Evolutionary conservation across 2,113 vertebrate species (phyloP).

Genomic region (Ophthalmolycus amberensis): DNA sequence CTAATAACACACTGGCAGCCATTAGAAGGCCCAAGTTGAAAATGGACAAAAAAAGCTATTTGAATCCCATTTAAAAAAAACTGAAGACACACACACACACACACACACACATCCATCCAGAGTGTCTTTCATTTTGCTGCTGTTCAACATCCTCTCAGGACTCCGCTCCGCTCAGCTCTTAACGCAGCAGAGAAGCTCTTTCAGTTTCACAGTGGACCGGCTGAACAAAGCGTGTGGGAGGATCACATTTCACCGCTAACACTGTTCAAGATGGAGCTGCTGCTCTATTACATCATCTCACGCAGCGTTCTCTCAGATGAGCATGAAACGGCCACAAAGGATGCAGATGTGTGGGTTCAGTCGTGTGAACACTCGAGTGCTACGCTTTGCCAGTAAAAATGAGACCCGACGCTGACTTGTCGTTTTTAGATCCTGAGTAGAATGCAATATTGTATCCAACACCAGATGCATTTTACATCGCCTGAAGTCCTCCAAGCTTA

Average conservation of each 20-base stretch:
- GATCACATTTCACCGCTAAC: conserved; percentile 64
- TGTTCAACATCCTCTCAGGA: conserved; percentile 44
- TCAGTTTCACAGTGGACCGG: conserved; percentile 38
- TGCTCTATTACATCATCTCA: conserved; percentile 52
- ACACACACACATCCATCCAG: background rate
- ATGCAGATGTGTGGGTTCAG: conserved; percentile 65
- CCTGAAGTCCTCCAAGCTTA: background rate
- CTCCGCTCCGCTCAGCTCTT: conserved; percentile 8
- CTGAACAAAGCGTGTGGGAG: conserved; percentile 55
- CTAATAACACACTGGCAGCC: background rate
- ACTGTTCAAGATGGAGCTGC: conserved; percentile 59
- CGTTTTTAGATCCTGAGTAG: conserved; percentile 12
- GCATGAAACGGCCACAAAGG: conserved; percentile 32
- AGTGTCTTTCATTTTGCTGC: conserved; percentile 7
- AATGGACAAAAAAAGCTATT: background rate
- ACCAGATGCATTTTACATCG: background rate
- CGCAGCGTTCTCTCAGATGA: conserved; percentile 33
- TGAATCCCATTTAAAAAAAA: background rate
- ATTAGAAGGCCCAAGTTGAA: conserved; percentile 2
- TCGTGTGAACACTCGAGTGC: conserved; percentile 25
- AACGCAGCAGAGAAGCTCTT: conserved; percentile 42
- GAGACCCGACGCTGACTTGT: conserved; percentile 1
- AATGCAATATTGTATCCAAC: background rate
- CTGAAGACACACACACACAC: background rate
- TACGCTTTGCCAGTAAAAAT: background rate